A percentile compares a stretch with the other conserved stretches of the same genome.
Conservation (phyloP, 2,113 vertebrate genomes). For the Sturnus vulgaris region DNA sequence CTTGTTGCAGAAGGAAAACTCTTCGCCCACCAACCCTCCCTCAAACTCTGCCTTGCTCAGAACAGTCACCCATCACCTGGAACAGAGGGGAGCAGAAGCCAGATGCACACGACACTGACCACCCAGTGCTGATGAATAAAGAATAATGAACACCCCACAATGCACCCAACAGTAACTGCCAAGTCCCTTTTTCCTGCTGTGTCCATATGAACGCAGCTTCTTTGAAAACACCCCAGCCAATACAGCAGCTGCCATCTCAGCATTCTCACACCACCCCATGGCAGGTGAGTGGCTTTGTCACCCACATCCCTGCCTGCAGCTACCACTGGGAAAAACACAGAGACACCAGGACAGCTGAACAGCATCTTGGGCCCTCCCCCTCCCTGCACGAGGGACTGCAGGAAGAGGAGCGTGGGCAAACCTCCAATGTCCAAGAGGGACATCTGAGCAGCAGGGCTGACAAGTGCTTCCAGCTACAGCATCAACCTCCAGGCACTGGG, state of each 20-base stretch:
- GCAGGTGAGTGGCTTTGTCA: neutral
- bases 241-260: neutral
- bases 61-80: neutral
- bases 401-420: fast-evolving
- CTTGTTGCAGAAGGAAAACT: neutral
- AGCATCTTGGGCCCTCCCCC: neutral
- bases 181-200: neutral
- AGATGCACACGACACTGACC: neutral
- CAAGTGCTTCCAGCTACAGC: neutral
- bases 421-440: fast-evolving
- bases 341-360: neutral
- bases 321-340: neutral
- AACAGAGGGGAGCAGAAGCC: neutral
- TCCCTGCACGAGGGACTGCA: fast-evolving
- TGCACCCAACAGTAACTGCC: neutral
- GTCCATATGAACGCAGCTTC: neutral
- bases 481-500: neutral
- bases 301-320: neutral
- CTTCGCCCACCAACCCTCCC: neutral
- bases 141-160: neutral
- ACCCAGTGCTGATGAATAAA: neutral
- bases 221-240: neutral
- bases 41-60: neutral
- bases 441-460: neutral
- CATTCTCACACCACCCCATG: neutral